Evolutionary conservation across 53 echinoderm and acorn worm genomes (phyloP), one percentile per base, ranked within the genome.

Genomic region (Patiria pectinifera): DNA sequence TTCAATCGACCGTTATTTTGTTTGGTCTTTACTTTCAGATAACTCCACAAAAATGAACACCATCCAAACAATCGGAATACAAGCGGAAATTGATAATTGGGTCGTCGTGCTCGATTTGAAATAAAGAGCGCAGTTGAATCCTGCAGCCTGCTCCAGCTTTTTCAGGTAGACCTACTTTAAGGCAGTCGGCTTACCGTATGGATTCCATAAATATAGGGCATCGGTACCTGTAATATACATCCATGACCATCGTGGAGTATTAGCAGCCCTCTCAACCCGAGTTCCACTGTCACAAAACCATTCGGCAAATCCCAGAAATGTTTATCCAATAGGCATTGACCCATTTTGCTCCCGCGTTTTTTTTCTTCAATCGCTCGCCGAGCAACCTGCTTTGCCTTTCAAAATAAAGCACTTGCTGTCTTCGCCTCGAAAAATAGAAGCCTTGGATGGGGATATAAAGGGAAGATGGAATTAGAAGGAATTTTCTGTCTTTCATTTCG

Each of bases 241-340:
- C 53, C 53, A 0, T 69, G 15, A 3, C 16, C 21, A 18, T 14
- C 15, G 21, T 18, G 21, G 35, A 35, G 35, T 35, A 35, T 35
- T 35, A 35, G 35, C 35, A 35, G 35, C 14, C 21, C 70, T 26
- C 60, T 45, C 22, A 45, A 3, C 11, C 25, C 44, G 5, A 53
- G 8, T 53, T n/a, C 35, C 25, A 23, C 62, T 59, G 66, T 46
- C 69, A 69, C 48, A 66, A 69, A 69, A 58, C 74, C 86, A 75
- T 86, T 47, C 71, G 71, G 48, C 49, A 45, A 53, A 75, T 86
- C 48, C 47, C 71, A 45, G 71, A 85, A 85, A 85, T 85, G 24
- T 46, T 78, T 45, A 78, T 78, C 24, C 47, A 78, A 78, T 44
- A 78, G 6, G 79, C 45, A 45, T 78, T 45, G 79, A 45, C 79